Evolutionary conservation across 2,888 invertebrate genomes (phyloP).

Genomic region (Atrina japonica): DNA sequence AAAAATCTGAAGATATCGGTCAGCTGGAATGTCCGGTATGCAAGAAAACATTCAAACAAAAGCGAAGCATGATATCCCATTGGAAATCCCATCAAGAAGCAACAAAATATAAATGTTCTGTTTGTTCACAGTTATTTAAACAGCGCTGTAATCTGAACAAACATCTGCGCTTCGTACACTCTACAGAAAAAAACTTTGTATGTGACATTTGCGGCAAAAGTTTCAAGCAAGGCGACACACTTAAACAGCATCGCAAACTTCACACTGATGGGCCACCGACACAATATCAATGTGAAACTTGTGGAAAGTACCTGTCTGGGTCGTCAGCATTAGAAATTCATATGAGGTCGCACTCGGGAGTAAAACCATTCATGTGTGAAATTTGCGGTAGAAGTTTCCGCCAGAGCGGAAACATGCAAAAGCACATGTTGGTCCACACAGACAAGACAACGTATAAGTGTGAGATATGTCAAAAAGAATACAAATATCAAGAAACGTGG

Average conservation of each 20-base stretch:
- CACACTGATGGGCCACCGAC: slow-evolving; percentile 45
- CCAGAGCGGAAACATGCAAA: slow-evolving; percentile 28
- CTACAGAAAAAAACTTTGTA: slow-evolving; percentile 46
- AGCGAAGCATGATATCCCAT: slow-evolving; percentile 10
- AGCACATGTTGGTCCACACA: slow-evolving; percentile 38
- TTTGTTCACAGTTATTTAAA: slow-evolving; percentile 10
- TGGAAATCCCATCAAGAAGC: not conserved
- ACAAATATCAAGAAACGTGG: slow-evolving; percentile 36
- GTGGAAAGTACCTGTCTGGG: slow-evolving; percentile 43
- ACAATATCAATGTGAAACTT: slow-evolving; percentile 58
- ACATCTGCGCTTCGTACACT: slow-evolving; percentile 53
- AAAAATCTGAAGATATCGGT: not conserved
- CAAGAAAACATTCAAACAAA: slow-evolving; percentile 5
- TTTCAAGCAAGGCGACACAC: slow-evolving; percentile 59
- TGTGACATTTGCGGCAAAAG: slow-evolving; percentile 63
- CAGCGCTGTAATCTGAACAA: slow-evolving; percentile 50
- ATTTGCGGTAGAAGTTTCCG: slow-evolving; percentile 36
- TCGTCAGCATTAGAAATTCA: slow-evolving; percentile 29
- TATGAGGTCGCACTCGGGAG: slow-evolving; percentile 25
- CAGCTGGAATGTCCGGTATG: not conserved
- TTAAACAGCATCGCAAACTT: slow-evolving; percentile 53
- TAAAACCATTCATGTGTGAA: slow-evolving; percentile 35
- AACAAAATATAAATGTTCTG: not conserved
- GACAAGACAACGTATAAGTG: slow-evolving; percentile 21
- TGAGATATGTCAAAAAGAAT: slow-evolving; percentile 37